phyloP scores from a whole-genome alignment of 2,888 invertebrate species.

The Chymomyza amoena region DNA sequence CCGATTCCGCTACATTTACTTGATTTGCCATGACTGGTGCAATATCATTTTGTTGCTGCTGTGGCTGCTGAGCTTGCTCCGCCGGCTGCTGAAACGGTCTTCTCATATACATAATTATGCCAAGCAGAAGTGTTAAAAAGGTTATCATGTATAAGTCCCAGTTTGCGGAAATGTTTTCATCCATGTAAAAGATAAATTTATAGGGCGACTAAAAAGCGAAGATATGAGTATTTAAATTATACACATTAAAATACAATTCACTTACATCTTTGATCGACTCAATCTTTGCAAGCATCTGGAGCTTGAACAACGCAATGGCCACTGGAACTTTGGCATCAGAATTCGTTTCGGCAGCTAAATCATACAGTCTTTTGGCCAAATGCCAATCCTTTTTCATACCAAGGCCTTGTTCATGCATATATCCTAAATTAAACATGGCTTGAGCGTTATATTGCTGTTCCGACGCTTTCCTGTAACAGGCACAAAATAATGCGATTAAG shows the following conservation, averaged over 20 bases:
- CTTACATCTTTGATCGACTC: constrained; percentile 87
- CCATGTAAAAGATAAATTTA: constrained; percentile 83
- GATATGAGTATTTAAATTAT: constrained; percentile 24
- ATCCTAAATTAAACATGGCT: constrained; percentile 99
- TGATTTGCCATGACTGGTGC: constrained; percentile 37
- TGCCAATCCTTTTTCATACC: constrained; percentile 94
- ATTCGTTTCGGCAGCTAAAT: constrained; percentile 95
- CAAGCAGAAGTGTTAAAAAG: constrained; percentile 88
- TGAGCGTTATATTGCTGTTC: constrained; percentile 98
- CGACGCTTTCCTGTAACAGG: constrained; percentile 85
- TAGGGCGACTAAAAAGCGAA: constrained; percentile 81
- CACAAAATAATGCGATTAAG: not conserved
- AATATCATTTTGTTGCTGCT: constrained; percentile 39
- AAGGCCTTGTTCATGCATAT: constrained; percentile 99
- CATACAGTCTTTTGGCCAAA: constrained; percentile 98
- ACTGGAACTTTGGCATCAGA: constrained; percentile 96
- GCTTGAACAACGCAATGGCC: constrained; percentile 91
- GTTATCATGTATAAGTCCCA: constrained; percentile 97
- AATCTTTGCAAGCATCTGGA: constrained; percentile 87
- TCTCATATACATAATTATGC: constrained; percentile 88
- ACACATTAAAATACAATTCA: not conserved
- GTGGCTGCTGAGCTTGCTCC: constrained; percentile 47
- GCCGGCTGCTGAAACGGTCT: constrained; percentile 80
- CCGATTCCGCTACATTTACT: not conserved
- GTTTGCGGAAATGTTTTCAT: constrained; percentile 87